phyloP scores from a whole-genome alignment of 2,888 invertebrate genomes.

The Rhamphomyia laevipes region DNA sequence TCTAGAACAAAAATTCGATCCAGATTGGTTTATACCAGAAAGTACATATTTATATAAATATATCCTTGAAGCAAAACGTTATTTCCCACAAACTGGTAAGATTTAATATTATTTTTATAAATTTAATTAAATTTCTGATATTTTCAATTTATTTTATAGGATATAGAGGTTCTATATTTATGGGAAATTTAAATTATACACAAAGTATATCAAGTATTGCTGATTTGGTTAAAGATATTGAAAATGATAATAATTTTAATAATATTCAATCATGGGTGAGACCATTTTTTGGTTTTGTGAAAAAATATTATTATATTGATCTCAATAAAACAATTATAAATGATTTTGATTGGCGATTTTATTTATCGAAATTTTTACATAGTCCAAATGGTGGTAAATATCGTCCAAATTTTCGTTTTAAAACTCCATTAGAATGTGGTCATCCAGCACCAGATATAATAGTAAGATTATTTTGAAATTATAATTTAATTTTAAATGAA shows the following conservation, averaged over 20 bases:
- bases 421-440: constrained; percentile 49
- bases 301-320: constrained; percentile 44
- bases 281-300: constrained; percentile 50
- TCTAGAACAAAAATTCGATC: constrained; percentile 67
- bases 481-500: too few species aligned
- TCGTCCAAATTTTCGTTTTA: constrained; percentile 55
- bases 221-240: constrained; percentile 42
- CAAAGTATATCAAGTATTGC: constrained; percentile 47
- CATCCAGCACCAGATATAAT: constrained; percentile 44
- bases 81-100: constrained; percentile 52
- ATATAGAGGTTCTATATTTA: constrained; percentile 49
- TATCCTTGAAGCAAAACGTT: constrained; percentile 41
- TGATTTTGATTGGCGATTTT: constrained; percentile 46
- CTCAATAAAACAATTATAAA: constrained; percentile 36
- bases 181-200: constrained; percentile 54
- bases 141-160: constrained; percentile 17
- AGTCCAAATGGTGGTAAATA: constrained; percentile 57
- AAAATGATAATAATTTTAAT: constrained; percentile 41
- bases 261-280: constrained; percentile 52
- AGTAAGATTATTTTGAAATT: constrained; percentile 25
- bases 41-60: constrained; percentile 54
- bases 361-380: constrained; percentile 57
- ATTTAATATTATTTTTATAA: not conserved
- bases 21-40: constrained; percentile 65
- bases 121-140: not conserved